Evolutionary conservation across 2,113 vertebrate species (phyloP).

Genomic region (Lepisosteus osseus): DNA sequence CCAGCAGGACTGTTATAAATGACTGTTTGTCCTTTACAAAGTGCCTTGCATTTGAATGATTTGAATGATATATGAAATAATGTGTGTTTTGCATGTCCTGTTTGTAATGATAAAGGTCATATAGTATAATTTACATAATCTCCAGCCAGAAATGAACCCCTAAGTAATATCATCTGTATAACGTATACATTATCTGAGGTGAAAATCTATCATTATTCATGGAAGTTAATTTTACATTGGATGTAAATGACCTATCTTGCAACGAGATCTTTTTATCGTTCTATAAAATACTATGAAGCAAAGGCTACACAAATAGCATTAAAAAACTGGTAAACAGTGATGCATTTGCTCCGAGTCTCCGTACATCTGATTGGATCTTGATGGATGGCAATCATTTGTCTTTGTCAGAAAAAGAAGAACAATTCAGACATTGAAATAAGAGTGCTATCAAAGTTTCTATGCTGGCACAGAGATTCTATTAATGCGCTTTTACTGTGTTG

Average conservation of each 20-base stretch:
- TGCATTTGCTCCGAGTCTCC: conserved; percentile 68
- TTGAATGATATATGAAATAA: conserved; percentile 91
- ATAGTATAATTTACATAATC: conserved; percentile 89
- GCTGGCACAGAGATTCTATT: conserved; percentile 78
- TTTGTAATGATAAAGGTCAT: conserved; percentile 88
- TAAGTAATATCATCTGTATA: conserved; percentile 68
- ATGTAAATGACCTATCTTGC: conserved; percentile 80
- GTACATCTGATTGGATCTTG: conserved; percentile 79
- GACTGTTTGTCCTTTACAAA: conserved; percentile 75
- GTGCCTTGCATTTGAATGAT: conserved; percentile 74
- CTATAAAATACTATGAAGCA: conserved; percentile 79
- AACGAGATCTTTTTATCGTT: conserved; percentile 74
- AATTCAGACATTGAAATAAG: conserved; percentile 80
- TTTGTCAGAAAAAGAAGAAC: conserved; percentile 79
- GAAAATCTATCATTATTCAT: conserved; percentile 85
- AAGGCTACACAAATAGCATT: conserved; percentile 74
- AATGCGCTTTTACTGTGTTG: conserved; percentile 72
- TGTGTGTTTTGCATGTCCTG: conserved; percentile 78
- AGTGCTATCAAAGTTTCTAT: conserved; percentile 85
- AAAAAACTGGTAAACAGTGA: conserved; percentile 78
- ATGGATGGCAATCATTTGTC: conserved; percentile 91
- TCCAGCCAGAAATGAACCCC: conserved; percentile 73
- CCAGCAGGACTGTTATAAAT: conserved; percentile 79
- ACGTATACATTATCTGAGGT: conserved; percentile 75
- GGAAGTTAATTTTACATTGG: conserved; percentile 81